These are phyloP conservation scores for Cynaeus angustus DNA, from an alignment of 2,888 invertebrate genomes.

Conservation along the genomic window DNA sequence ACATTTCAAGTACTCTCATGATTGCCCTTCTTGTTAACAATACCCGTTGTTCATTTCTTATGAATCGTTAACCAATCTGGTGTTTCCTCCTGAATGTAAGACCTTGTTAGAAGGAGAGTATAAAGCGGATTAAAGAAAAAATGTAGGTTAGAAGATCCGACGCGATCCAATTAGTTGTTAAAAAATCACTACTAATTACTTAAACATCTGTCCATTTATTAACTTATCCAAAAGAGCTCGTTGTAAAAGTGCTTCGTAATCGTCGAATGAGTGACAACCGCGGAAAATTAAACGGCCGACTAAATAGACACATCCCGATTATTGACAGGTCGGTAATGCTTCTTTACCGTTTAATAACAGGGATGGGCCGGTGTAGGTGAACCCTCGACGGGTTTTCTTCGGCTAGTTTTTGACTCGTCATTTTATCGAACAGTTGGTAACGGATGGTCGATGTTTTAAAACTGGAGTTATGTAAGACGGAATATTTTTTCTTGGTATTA, in stretches of 20 bases:
- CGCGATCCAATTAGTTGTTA: constrained; percentile 39
- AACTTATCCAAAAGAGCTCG: constrained; percentile 42
- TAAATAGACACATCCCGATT: constrained; percentile 54
- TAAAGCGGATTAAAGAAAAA: constrained; percentile 16
- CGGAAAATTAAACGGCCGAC: constrained; percentile 54
- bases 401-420: constrained; percentile 23
- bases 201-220: constrained; percentile 49
- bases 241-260: constrained; percentile 52
- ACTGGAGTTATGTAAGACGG: neutral
- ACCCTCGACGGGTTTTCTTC: constrained; percentile 13
- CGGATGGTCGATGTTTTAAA: neutral
- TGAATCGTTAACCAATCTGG: neutral
- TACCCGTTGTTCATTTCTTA: no score
- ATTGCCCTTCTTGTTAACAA: no score
- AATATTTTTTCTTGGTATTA: constrained; percentile 1
- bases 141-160: constrained; percentile 19
- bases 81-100: neutral
- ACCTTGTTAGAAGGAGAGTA: constrained; percentile 2
- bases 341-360: constrained; percentile 48
- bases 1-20: no score
- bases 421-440: constrained; percentile 7
- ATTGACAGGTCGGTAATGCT: constrained; percentile 53
- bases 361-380: constrained; percentile 47
- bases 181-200: constrained; percentile 46
- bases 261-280: constrained; percentile 53